Conservation (phyloP, 2,888 invertebrate genomes). For the Campoplex nolae region DNA sequence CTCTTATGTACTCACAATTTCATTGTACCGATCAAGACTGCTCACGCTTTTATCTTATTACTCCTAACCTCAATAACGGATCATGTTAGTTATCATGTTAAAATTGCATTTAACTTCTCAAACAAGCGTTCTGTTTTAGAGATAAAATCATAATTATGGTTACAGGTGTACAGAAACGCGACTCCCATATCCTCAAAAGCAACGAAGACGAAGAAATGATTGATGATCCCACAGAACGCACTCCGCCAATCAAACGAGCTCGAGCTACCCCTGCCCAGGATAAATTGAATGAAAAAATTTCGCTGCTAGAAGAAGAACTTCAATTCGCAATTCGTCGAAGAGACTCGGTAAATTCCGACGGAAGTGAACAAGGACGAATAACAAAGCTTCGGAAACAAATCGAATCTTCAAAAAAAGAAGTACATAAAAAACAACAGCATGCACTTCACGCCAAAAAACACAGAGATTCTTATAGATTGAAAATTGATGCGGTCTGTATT, state of each 20-base stretch:
- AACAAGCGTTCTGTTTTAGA: neutral
- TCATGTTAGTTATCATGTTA: neutral
- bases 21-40: no score
- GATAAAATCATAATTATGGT: neutral
- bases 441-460: constrained; percentile 1
- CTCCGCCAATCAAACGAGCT: neutral
- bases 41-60: no score
- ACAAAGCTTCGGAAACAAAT: neutral
- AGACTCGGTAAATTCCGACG: neutral
- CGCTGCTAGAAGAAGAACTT: neutral
- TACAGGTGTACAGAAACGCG: constrained; percentile 1
- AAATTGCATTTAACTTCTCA: neutral
- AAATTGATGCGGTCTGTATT: constrained; percentile 1
- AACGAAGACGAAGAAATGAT: neutral
- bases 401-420: neutral
- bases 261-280: constrained; percentile 2
- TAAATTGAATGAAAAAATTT: neutral
- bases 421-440: neutral
- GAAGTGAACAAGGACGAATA: neutral
- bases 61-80: no score
- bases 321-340: neutral
- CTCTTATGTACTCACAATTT: no score
- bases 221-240: neutral
- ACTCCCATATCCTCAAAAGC: neutral
- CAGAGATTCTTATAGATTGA: neutral